Percentiles rank a stretch among this genome's conserved stretches.
Conservation (phyloP, 2,113 vertebrate species). For the Tapirus terrestris region DNA sequence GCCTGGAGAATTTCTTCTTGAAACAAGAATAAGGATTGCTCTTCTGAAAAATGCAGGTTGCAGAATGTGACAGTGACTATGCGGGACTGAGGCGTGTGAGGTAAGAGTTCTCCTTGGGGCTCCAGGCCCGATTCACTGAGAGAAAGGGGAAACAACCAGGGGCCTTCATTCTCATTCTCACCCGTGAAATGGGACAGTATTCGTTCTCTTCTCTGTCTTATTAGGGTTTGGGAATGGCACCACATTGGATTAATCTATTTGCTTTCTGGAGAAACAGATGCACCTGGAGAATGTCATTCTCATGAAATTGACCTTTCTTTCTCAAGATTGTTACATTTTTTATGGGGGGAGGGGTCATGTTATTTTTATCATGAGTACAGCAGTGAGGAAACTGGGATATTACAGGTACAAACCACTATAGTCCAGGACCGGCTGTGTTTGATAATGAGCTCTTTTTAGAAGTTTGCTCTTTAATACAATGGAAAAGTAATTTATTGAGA, state of each 20-base stretch:
- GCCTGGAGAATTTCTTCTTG: conserved; percentile 63
- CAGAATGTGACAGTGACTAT: neutral
- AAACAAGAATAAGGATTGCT: conserved; percentile 61
- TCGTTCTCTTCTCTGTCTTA: neutral
- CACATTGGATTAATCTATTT: neutral
- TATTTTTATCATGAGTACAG: neutral
- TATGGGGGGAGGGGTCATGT: neutral
- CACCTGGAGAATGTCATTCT: neutral
- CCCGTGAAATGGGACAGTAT: neutral
- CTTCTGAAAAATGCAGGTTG: conserved; percentile 30
- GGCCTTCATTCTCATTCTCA: neutral
- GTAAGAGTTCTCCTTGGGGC: neutral
- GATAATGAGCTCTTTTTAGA: neutral
- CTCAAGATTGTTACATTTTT: neutral
- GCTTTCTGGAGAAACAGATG: conserved; percentile 25
- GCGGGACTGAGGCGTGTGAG: neutral
- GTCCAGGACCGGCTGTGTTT: neutral
- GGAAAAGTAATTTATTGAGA: neutral
- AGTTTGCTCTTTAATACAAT: neutral
- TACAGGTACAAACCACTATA: neutral
- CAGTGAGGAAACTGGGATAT: neutral
- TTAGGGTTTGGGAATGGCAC: neutral
- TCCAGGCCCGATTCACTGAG: neutral
- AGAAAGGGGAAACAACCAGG: neutral
- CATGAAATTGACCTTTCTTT: neutral